phyloP scores from a whole-genome alignment of 2,888 invertebrate genomes.

The Dorcus hopei region DNA sequence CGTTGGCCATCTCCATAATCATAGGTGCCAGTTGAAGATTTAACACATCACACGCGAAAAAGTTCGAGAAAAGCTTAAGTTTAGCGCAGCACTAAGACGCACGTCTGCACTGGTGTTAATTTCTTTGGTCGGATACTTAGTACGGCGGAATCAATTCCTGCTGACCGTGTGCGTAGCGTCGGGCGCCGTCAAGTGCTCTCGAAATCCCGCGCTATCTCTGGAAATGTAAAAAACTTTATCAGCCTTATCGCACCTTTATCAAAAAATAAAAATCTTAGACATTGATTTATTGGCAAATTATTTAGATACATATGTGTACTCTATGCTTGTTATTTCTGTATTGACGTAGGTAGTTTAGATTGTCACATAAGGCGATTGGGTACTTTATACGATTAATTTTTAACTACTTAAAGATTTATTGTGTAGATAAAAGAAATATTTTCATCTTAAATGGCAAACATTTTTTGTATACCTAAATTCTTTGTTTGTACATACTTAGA shows the following conservation, averaged over 20 bases:
- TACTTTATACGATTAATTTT: too few relatives aligned
- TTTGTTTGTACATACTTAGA: too few relatives aligned
- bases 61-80: not conserved
- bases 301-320: not conserved
- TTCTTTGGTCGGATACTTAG: not conserved
- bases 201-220: conserved; percentile 17
- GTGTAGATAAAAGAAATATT: too few relatives aligned
- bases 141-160: conserved; percentile 13
- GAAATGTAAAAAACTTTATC: conserved; percentile 5
- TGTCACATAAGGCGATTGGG: too few relatives aligned
- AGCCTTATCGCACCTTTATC: conserved; percentile 2
- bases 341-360: too few relatives aligned
- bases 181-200: conserved; percentile 16
- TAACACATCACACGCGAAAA: conserved; percentile 39
- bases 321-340: too few relatives aligned
- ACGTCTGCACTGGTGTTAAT: not conserved
- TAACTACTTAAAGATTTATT: too few relatives aligned
- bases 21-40: conserved; percentile 29
- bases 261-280: not conserved
- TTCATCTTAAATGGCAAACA: too few relatives aligned
- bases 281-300: conserved; percentile 6
- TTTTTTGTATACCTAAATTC: too few relatives aligned
- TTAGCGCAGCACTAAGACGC: not conserved
- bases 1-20: conserved; percentile 54
- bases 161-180: conserved; percentile 17